Conservation (phyloP, 1,140 invertebrate genomes). For the Bombus waltoni region DNA sequence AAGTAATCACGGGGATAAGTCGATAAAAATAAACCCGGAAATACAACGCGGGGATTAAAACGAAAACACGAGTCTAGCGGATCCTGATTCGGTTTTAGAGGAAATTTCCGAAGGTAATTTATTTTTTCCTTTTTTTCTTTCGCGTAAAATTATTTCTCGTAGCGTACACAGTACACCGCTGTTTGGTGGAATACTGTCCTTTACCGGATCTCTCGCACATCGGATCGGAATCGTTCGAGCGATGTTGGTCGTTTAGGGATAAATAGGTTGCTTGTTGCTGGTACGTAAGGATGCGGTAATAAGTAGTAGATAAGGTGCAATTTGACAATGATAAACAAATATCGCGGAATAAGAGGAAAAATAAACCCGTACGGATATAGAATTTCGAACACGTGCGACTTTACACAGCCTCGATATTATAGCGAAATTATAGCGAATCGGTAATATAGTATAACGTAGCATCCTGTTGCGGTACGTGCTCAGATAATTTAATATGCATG, state of each 20-base stretch:
- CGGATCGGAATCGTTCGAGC: not conserved
- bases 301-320: not conserved
- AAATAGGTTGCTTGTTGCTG: not conserved
- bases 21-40: not conserved
- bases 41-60: not conserved
- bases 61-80: not conserved
- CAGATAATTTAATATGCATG: not conserved
- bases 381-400: not conserved
- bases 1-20: not conserved
- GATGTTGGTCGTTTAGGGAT: too few relatives aligned
- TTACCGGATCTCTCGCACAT: not conserved
- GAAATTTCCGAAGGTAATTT: not conserved
- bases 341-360: not conserved
- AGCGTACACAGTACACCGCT: too few relatives aligned
- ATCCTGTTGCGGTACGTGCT: not conserved
- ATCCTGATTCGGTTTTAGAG: not conserved
- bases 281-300: not conserved
- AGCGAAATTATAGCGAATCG: not conserved
- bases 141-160: not conserved
- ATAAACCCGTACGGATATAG: not conserved
- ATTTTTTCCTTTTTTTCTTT: not conserved
- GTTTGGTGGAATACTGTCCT: too few relatives aligned
- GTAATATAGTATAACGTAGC: not conserved
- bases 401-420: not conserved
- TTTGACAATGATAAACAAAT: not conserved